A percentile compares a stretch with the other conserved stretches of the same genome.
phyloP scores from a whole-genome alignment of 2,797 vertebrate species.

The Ficedula albicollis region DNA sequence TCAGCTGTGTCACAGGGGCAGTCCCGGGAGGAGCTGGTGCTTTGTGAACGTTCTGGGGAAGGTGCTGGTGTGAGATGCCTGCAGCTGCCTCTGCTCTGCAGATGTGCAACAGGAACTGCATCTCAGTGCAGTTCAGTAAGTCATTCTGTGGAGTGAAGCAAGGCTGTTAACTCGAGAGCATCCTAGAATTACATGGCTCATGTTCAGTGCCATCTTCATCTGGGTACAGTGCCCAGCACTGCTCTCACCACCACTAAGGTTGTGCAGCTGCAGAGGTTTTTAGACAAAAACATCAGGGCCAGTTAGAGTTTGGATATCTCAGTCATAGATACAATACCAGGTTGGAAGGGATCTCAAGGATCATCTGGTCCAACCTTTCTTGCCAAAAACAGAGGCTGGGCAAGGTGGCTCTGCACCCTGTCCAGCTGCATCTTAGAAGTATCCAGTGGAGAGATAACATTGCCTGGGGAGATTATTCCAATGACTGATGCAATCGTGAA shows the following conservation, averaged over 20 bases:
- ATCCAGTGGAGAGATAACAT: background rate
- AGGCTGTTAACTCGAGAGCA: background rate
- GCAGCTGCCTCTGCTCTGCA: background rate
- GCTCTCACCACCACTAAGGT: background rate
- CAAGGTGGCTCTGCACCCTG: background rate
- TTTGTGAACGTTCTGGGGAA: background rate
- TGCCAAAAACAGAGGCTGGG: background rate
- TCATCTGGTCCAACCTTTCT: background rate
- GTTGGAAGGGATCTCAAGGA: background rate
- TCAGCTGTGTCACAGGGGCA: rapidly evolving
- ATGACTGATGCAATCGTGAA: background rate
- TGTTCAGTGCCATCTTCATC: background rate
- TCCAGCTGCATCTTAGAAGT: background rate
- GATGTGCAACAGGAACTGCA: background rate
- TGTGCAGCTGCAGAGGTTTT: background rate
- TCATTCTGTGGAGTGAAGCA: background rate
- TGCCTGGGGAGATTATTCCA: background rate
- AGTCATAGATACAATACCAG: background rate
- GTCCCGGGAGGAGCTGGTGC: background rate
- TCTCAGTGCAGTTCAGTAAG: background rate
- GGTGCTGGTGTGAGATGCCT: background rate
- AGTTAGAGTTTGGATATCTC: background rate
- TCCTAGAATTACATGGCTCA: background rate
- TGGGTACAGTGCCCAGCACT: background rate
- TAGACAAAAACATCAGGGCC: background rate